Base-by-base conservation (phyloP, 2,113 vertebrate species). In the Ifrita kowaldi region DNA sequence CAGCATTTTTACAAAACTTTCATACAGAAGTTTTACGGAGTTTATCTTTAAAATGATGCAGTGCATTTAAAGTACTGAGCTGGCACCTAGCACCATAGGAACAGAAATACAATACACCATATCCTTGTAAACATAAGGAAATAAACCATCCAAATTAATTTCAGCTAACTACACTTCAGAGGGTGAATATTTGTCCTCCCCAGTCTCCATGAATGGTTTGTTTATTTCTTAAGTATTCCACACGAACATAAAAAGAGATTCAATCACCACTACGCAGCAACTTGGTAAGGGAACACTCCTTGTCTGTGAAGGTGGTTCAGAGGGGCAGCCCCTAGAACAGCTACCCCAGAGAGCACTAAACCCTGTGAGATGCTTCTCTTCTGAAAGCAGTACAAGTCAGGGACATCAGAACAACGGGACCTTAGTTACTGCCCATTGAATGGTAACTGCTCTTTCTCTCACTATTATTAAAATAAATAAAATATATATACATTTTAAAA, bases 241-340 rank as follows among this genome's bases (percentile, higher is more conserved):
- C 4, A 16, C 0, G 6, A 80, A 7, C 8, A 46, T 3, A 10
- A 57, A 28, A 35, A 44, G 6, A 57, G 18, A 14, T 16, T 78
- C 1, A 0, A 44, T 28, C 27, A 65, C 6, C 23, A 35, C 15
- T 3, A 11, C 17, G 6, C 5, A 73, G 12, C 20, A 42, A 22
- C 16, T 46, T 33, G 14, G 10, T 53, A 59, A 57, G 0, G 0
- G 16, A 55, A 5, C 16, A 32, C 15, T 33, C 2, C 33, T 37
- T 44, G 15, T 65, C n/a, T 26, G 8, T 20, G 42, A 73, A 56
- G n/a, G n/a, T 50, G 23, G 50, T 41, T 14, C 33, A 81, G 28
- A 3, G 5, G 17, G 24, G 5, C n/a, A 76, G 7, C 7, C 6
- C 11, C 27, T 30, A 26, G 24, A 69, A 46, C 69, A 67, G 23